Evolutionary conservation across 2,797 vertebrate species (phyloP).

Genomic region (Xiphophorus birchmanni): DNA sequence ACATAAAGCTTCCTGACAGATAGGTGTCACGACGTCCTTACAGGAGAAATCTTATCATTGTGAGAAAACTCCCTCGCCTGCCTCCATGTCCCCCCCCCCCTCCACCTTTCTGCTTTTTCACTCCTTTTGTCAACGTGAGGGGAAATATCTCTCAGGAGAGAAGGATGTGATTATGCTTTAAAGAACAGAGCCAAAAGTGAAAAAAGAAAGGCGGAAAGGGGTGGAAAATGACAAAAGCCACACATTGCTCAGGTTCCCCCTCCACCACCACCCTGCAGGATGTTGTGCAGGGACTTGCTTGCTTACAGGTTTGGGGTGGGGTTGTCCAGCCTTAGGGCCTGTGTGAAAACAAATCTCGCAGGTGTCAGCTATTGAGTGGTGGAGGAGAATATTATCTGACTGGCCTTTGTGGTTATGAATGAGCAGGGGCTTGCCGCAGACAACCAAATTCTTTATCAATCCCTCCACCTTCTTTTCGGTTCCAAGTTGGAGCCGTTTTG

Average conservation of each 20-base stretch:
- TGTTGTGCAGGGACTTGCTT: slow-evolving; percentile 75
- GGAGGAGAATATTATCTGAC: slow-evolving; percentile 71
- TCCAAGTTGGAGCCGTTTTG: slow-evolving; percentile 1
- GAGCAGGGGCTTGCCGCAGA: slow-evolving; percentile 69
- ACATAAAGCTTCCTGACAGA: slow-evolving; percentile 7
- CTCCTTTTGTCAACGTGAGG: slow-evolving; percentile 70
- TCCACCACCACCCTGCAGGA: slow-evolving; percentile 59
- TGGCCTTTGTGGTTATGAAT: slow-evolving; percentile 67
- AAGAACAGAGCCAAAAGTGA: slow-evolving; percentile 47
- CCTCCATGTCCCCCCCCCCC: slow-evolving; percentile 4
- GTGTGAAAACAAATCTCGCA: slow-evolving; percentile 80
- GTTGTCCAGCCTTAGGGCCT: slow-evolving; percentile 72
- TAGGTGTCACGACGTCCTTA: slow-evolving; percentile 41
- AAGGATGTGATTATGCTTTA: slow-evolving; percentile 77
- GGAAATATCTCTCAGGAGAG: slow-evolving; percentile 74
- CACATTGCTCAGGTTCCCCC: slow-evolving; percentile 71
- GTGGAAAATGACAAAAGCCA: slow-evolving; percentile 64
- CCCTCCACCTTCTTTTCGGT: slow-evolving; percentile 5
- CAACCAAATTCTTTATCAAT: slow-evolving; percentile 48
- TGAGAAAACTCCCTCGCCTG: slow-evolving; percentile 68
- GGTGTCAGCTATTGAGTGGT: slow-evolving; percentile 75
- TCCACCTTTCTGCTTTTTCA: slow-evolving; percentile 48
- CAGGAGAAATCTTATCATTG: slow-evolving; percentile 75
- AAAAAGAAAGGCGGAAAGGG: slow-evolving; percentile 36
- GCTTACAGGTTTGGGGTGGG: slow-evolving; percentile 69